Evolutionary conservation across 2,888 invertebrate genomes (phyloP), one percentile per base, ranked within the genome.

Genomic region (Timema cristinae): DNA sequence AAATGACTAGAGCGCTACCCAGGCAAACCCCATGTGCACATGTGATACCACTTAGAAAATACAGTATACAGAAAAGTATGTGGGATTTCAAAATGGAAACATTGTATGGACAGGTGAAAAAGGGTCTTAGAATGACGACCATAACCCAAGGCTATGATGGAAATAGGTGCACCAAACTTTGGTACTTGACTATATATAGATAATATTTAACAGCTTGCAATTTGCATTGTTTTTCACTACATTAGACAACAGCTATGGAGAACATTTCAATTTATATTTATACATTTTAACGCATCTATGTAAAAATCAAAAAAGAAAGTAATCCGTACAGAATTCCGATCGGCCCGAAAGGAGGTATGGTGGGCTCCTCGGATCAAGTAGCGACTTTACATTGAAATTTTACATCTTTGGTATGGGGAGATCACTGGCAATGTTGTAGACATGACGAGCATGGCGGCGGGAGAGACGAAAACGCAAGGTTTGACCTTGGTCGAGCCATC

Each of bases 351-450:
- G 73, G 71, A 73, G 74, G 72, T 74, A 72, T 69, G 71, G 51
- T 59, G 69, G 73, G 71, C 72, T 73, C 70, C 71, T 72, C 72
- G 54, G 71, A 73, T 54, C 67, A 73, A 72, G 73, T 73, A 75
- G 72, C 71, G 70, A 72, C 72, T 72, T 73, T 71, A 75, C 69
- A 73, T 71, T 74, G 69, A 74, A 63, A 63, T 47, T 63, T 63
- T 71, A 66, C 71, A 75, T 77, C 77, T 77, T 77, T 77, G 76
- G 77, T 76, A 76, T 76, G 73, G 75, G 76, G 77, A 76, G 77
- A 77, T 77, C 77, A 76, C 75, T 74, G 75, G 76, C 76, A 74
- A 73, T 70, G 73, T 75, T 72, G 69, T 73, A 71, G 72, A 74
- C 74, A 72, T 73, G 73, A 74, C 71, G 69, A 74, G 72, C 73